These are phyloP conservation scores for Panagrolaimus sp. DNA, from an alignment of 1,140 invertebrate genomes.

Conservation along the genomic window DNA sequence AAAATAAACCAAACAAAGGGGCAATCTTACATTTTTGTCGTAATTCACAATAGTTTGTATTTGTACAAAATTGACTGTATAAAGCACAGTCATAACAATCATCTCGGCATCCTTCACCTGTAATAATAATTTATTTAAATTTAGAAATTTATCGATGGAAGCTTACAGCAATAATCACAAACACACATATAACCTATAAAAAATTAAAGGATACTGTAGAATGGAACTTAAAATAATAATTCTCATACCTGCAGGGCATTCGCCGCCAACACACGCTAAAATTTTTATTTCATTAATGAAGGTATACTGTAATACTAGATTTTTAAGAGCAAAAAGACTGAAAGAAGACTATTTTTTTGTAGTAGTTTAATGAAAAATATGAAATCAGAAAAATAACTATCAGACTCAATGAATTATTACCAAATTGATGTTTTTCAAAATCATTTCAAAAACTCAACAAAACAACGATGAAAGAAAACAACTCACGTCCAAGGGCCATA, in stretches of 20 bases:
- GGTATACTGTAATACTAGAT: too few species aligned
- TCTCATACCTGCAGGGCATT: slow-evolving; percentile 26
- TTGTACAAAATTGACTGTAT: slow-evolving; percentile 25
- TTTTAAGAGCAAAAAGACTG: too few species aligned
- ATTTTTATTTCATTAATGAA: neutral
- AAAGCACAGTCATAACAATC: slow-evolving; percentile 31
- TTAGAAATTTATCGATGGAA: neutral
- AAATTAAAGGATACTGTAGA: too few species aligned
- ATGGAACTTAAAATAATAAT: too few species aligned
- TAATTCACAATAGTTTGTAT: slow-evolving; percentile 28
- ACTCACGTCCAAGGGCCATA: slow-evolving; percentile 1
- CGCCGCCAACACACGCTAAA: slow-evolving; percentile 27
- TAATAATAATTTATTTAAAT: neutral
- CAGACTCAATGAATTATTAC: too few species aligned
- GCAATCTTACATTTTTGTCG: slow-evolving; percentile 20
- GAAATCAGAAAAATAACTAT: too few species aligned
- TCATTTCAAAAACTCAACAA: neutral
- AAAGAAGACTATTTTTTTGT: too few species aligned
- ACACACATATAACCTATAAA: slow-evolving; percentile 28
- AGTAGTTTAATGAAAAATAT: too few species aligned
- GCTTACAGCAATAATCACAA: slow-evolving; percentile 31
- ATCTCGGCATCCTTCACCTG: slow-evolving; percentile 26
- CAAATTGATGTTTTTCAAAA: too few species aligned
- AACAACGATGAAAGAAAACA: neutral
- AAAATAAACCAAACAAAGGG: neutral